Conservation (phyloP, 2,888 invertebrate genomes). For the Eulithis prunata region DNA sequence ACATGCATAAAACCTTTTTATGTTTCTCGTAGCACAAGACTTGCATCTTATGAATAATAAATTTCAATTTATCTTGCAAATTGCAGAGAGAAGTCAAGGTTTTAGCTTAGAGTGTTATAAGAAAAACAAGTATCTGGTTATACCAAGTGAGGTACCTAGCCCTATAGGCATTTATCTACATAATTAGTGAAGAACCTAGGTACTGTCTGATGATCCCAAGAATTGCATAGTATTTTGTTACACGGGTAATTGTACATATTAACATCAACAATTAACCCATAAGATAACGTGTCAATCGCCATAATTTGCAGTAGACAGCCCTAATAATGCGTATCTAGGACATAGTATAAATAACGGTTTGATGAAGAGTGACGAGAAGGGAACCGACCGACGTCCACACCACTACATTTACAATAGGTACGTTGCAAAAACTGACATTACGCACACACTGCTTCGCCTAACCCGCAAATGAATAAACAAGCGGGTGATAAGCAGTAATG, state of each 20-base stretch:
- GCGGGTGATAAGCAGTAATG: constrained; percentile 9
- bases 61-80: too few species aligned
- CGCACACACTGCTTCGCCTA: constrained; percentile 32
- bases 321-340: constrained; percentile 64
- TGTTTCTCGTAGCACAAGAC: too few species aligned
- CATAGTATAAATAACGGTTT: constrained; percentile 68
- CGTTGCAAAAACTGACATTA: constrained; percentile 46
- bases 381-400: constrained; percentile 53
- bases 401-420: constrained; percentile 48
- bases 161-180: too few species aligned
- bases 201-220: not conserved
- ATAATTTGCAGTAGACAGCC: constrained; percentile 51
- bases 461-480: not conserved
- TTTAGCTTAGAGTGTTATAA: too few species aligned
- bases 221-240: constrained; percentile 22
- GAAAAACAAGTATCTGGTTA: too few species aligned
- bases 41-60: too few species aligned
- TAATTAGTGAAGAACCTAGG: too few species aligned
- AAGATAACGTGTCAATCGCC: constrained; percentile 23
- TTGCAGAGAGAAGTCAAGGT: too few species aligned
- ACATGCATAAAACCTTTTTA: too few species aligned
- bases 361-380: constrained; percentile 72
- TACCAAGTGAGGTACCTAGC: too few species aligned
- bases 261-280: constrained; percentile 29
- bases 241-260: constrained; percentile 21